Evolutionary conservation across 2,113 vertebrate genomes (phyloP).

Genomic region (Erpornis zantholeuca): DNA sequence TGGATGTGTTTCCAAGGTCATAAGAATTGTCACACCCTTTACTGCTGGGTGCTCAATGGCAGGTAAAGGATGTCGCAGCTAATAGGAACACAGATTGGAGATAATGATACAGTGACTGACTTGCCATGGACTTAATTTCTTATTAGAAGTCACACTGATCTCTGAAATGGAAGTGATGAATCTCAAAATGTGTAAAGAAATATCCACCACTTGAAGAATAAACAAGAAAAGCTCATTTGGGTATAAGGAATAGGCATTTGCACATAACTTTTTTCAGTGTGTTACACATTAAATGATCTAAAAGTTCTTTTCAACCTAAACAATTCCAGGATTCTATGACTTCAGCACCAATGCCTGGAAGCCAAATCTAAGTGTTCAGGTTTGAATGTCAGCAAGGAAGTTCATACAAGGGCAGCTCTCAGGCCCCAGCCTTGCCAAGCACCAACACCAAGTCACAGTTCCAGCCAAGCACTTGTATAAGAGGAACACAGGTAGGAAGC

Average conservation of each 20-base stretch:
- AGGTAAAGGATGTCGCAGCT: neutral
- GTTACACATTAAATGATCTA: neutral
- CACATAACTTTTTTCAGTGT: neutral
- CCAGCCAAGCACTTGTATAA: neutral
- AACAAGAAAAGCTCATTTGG: neutral
- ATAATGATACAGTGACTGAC: constrained; percentile 20
- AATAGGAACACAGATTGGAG: neutral
- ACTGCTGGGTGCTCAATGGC: neutral
- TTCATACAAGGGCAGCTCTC: neutral
- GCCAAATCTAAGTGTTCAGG: neutral
- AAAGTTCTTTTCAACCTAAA: neutral
- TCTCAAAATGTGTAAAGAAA: neutral
- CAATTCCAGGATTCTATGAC: neutral
- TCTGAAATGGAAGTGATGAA: neutral
- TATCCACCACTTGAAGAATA: neutral
- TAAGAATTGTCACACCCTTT: neutral
- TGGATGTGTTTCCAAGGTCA: neutral
- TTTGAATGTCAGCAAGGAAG: neutral
- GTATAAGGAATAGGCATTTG: neutral
- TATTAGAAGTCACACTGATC: neutral
- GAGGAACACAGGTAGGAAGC: neutral
- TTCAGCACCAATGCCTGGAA: neutral
- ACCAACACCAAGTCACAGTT: neutral
- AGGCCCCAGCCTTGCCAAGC: neutral
- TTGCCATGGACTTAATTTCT: neutral